Conservation (phyloP, 1,140 invertebrate species). For the Sipha flava region DNA sequence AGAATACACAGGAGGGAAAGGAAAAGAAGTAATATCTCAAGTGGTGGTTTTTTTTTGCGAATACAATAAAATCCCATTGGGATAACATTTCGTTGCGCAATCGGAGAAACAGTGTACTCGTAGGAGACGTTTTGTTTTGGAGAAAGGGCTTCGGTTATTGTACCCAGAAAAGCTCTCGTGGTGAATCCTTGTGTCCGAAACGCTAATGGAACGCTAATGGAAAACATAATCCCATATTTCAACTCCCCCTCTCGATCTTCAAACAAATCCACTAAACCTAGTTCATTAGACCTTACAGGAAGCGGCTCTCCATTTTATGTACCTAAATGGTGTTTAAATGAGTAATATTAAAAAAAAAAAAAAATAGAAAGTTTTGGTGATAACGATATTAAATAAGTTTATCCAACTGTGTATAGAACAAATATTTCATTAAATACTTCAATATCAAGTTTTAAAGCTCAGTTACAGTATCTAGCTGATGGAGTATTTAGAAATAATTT, state of each 20-base stretch:
- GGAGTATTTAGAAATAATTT: no score
- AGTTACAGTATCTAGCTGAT: no score
- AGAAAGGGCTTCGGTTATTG: not conserved
- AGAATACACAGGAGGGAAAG: not conserved
- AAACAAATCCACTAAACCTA: conserved; percentile 30
- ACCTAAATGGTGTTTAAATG: not conserved
- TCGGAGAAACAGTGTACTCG: not conserved
- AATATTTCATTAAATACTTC: no score
- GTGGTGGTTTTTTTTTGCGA: not conserved
- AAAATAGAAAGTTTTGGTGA: not conserved
- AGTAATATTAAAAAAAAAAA: not conserved
- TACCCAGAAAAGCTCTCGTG: conserved; percentile 25
- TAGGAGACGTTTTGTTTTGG: conserved; percentile 29
- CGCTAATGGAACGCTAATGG: conserved; percentile 32
- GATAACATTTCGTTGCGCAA: conserved; percentile 16
- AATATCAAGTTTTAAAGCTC: no score
- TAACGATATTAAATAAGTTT: no score
- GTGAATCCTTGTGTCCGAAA: conserved; percentile 26
- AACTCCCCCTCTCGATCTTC: not conserved
- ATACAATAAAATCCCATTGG: conserved; percentile 22
- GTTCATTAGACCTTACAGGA: conserved; percentile 20
- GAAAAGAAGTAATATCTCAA: conserved; percentile 24
- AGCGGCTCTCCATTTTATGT: not conserved
- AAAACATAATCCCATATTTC: conserved; percentile 31
- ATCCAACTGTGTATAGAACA: no score